A percentile compares a stretch with the other conserved stretches of the same genome.
Evolutionary conservation across 2,113 vertebrate genomes (phyloP).

Genomic region (Ochotona curzoniae): DNA sequence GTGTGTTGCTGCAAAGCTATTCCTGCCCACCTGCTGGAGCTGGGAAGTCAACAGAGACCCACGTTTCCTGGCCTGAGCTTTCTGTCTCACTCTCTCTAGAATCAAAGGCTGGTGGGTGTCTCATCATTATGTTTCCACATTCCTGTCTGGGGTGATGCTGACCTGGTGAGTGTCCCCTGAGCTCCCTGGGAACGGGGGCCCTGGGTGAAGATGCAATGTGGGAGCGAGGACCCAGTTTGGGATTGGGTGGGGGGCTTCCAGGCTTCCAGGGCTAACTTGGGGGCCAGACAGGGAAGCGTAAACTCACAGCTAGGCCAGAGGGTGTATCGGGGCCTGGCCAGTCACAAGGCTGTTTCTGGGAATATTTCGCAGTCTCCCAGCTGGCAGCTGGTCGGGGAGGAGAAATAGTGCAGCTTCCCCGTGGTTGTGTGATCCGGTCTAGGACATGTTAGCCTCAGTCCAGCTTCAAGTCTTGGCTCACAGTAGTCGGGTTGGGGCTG

Average conservation of each 20-base stretch:
- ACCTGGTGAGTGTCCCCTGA: constrained; percentile 92
- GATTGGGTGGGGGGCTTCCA: too few relatives aligned
- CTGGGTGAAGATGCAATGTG: background rate
- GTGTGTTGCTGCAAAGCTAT: background rate
- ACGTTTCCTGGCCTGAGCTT: background rate
- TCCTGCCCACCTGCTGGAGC: too few relatives aligned
- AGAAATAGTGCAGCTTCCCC: background rate
- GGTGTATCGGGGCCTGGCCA: background rate
- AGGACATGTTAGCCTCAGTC: background rate
- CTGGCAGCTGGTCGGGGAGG: too few relatives aligned
- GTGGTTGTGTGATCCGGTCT: fast-evolving
- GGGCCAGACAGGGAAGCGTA: background rate
- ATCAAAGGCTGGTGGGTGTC: constrained; percentile 99
- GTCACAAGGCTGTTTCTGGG: background rate
- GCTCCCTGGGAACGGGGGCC: fast-evolving
- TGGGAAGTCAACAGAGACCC: background rate
- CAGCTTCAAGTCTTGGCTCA: background rate
- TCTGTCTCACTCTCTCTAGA: constrained; percentile 77
- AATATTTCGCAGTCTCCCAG: background rate
- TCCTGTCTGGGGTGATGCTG: constrained; percentile 98
- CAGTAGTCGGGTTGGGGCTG: background rate
- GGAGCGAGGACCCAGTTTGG: too few relatives aligned
- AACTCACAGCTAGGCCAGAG: background rate
- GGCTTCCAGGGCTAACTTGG: too few relatives aligned
- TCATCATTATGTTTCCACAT: constrained; percentile 98